Evolutionary conservation across 2,888 invertebrate genomes (phyloP).

Genomic region (Aphodius sticticus): DNA sequence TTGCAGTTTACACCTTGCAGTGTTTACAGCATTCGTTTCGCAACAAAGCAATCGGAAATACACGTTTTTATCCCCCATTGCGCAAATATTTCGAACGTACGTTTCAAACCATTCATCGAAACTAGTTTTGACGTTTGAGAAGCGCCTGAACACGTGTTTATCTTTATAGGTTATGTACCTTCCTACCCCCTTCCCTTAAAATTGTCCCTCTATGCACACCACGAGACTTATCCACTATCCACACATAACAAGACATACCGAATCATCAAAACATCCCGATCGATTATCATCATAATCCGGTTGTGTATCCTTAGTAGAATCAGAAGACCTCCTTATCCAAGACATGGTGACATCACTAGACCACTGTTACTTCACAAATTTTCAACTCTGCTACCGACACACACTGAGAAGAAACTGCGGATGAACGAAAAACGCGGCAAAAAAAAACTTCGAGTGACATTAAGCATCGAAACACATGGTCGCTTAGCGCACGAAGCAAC

Average conservation of each 20-base stretch:
- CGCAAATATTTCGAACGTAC: too few species aligned
- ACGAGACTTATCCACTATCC: neutral
- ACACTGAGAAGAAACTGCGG: conserved; percentile 4
- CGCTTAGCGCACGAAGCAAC: neutral
- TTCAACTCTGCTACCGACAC: neutral
- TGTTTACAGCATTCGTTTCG: too few species aligned
- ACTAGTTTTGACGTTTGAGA: neutral
- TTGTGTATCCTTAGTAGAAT: neutral
- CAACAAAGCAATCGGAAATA: too few species aligned
- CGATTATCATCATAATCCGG: neutral
- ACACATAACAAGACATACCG: neutral
- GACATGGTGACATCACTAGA: neutral
- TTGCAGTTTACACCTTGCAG: too few species aligned
- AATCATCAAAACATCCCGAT: neutral
- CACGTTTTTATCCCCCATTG: too few species aligned
- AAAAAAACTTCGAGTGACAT: conserved; percentile 14
- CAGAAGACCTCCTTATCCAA: neutral
- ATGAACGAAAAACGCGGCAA: conserved; percentile 15
- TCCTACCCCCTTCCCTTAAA: neutral
- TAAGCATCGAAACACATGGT: conserved; percentile 17
- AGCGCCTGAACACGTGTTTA: neutral
- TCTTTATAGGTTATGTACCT: neutral
- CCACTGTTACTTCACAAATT: neutral
- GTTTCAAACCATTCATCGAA: neutral
- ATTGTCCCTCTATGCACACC: neutral